Percentiles rank a stretch among this genome's conserved stretches.
These are phyloP conservation scores for Microdon myrmicae DNA, from an alignment of 2,888 invertebrate genomes.

Conservation along the genomic window DNA sequence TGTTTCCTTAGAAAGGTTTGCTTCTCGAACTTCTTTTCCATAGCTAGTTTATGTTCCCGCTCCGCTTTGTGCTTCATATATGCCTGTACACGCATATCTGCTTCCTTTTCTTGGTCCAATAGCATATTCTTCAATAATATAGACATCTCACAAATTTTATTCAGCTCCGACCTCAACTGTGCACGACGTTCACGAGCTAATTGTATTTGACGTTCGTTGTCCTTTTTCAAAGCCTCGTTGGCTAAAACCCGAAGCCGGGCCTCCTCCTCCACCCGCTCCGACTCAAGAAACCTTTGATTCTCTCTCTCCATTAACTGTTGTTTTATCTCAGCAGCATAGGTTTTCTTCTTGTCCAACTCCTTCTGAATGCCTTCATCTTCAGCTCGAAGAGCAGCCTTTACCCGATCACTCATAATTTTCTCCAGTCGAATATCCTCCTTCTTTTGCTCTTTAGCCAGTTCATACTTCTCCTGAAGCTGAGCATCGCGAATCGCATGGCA, in stretches of 20 bases:
- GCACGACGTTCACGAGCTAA: conserved; percentile 58
- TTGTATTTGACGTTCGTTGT: conserved; percentile 60
- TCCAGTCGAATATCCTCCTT: conserved; percentile 64
- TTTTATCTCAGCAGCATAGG: conserved; percentile 63
- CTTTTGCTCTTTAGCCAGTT: conserved; percentile 59
- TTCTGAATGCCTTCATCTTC: conserved; percentile 60
- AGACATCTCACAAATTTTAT: conserved; percentile 62
- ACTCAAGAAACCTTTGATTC: conserved; percentile 62
- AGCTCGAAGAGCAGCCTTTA: conserved; percentile 58
- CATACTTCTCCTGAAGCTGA: conserved; percentile 76
- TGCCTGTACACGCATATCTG: conserved; percentile 63
- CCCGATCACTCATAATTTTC: conserved; percentile 61
- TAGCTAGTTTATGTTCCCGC: conserved; percentile 60
- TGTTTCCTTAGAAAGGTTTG: conserved; percentile 64
- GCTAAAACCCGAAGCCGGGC: conserved; percentile 60
- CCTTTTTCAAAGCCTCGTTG: conserved; percentile 58
- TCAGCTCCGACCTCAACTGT: conserved; percentile 63
- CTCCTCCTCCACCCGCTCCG: conserved; percentile 64
- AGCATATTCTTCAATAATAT: conserved; percentile 62
- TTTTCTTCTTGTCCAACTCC: conserved; percentile 56
- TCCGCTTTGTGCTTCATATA: conserved; percentile 64
- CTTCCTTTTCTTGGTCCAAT: conserved; percentile 63
- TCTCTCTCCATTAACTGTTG: conserved; percentile 63
- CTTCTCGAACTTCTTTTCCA: conserved; percentile 60
- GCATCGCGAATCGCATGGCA: conserved; percentile 87